phyloP scores from a whole-genome alignment of 2,888 invertebrate species.

The Cataglyphis albicans region DNA sequence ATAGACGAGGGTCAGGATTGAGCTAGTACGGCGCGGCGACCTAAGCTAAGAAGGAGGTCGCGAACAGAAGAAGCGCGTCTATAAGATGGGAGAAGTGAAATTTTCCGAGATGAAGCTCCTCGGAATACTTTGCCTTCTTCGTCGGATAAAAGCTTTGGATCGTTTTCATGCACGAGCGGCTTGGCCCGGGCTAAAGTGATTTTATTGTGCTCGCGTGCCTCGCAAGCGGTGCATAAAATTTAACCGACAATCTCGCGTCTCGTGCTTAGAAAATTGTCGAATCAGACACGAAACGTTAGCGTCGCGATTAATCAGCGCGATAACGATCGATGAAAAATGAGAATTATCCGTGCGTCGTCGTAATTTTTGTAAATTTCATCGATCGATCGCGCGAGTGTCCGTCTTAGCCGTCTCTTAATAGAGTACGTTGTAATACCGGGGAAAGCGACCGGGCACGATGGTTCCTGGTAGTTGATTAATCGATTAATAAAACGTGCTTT shows the following conservation, averaged over 20 bases:
- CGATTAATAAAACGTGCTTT: slow-evolving; percentile 49
- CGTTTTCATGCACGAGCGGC: not conserved
- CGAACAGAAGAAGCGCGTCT: slow-evolving; percentile 40
- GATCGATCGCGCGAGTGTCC: slow-evolving; percentile 22
- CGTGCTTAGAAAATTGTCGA: slow-evolving; percentile 33
- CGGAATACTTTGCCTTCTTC: not conserved
- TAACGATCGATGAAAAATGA: slow-evolving; percentile 40
- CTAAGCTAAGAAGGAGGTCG: slow-evolving; percentile 46
- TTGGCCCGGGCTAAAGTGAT: slow-evolving; percentile 20
- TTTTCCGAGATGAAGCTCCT: slow-evolving; percentile 33
- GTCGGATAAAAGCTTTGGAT: not conserved
- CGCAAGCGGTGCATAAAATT: slow-evolving; percentile 46
- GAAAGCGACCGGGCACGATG: slow-evolving; percentile 29
- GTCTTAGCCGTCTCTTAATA: not conserved
- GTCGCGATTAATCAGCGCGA: slow-evolving; percentile 40
- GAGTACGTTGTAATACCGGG: not conserved
- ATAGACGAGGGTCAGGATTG: slow-evolving; percentile 66
- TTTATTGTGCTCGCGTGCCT: slow-evolving; percentile 42
- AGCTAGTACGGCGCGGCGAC: slow-evolving; percentile 44
- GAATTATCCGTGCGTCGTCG: slow-evolving; percentile 47
- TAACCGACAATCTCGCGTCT: slow-evolving; percentile 7
- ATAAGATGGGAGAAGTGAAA: slow-evolving; percentile 17
- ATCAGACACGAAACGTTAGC: slow-evolving; percentile 37
- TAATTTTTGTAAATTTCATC: slow-evolving; percentile 33
- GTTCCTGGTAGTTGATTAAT: slow-evolving; percentile 41